Percentiles rank a stretch among this genome's conserved stretches.
phyloP scores from a whole-genome alignment of 2,888 invertebrate species.

The Drosophila suboccidentalis region DNA sequence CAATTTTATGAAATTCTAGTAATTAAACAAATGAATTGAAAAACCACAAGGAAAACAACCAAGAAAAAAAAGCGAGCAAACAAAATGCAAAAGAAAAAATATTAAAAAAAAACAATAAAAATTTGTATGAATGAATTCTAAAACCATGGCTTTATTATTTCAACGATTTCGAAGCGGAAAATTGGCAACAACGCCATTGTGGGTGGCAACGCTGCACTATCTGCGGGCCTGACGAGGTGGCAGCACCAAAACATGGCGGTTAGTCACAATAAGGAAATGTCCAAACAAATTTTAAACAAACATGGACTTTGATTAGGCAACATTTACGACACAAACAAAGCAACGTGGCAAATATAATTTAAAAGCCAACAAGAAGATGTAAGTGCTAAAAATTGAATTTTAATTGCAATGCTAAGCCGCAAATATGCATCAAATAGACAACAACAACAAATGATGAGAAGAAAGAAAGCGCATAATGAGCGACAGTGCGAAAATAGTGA shows the following conservation, averaged over 20 bases:
- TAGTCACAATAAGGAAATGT: conserved; percentile 32
- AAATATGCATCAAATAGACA: conserved; percentile 34
- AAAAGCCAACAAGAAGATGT: conserved; percentile 9
- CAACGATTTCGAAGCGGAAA: not conserved
- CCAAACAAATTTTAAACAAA: conserved; percentile 14
- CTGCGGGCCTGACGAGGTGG: not conserved
- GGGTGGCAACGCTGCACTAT: conserved; percentile 10
- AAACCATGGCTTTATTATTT: conserved; percentile 62
- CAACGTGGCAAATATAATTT: not conserved
- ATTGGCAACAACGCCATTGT: not conserved
- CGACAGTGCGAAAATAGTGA: conserved; percentile 21
- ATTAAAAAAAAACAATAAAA: conserved; percentile 80
- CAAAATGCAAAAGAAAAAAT: conserved; percentile 73
- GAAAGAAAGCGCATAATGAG: conserved; percentile 21
- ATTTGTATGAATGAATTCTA: conserved; percentile 84
- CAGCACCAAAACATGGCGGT: not conserved
- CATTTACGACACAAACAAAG: conserved; percentile 17
- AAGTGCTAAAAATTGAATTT: conserved; percentile 49
- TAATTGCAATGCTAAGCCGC: conserved; percentile 50
- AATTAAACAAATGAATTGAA: conserved; percentile 79
- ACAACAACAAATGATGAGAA: conserved; percentile 1
- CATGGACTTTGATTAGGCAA: conserved; percentile 33
- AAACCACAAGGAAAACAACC: conserved; percentile 63
- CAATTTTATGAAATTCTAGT: conserved; percentile 83
- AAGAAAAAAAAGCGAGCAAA: conserved; percentile 62